phyloP scores from a whole-genome alignment of 2,888 invertebrate genomes.

The Nycteola revayana region DNA sequence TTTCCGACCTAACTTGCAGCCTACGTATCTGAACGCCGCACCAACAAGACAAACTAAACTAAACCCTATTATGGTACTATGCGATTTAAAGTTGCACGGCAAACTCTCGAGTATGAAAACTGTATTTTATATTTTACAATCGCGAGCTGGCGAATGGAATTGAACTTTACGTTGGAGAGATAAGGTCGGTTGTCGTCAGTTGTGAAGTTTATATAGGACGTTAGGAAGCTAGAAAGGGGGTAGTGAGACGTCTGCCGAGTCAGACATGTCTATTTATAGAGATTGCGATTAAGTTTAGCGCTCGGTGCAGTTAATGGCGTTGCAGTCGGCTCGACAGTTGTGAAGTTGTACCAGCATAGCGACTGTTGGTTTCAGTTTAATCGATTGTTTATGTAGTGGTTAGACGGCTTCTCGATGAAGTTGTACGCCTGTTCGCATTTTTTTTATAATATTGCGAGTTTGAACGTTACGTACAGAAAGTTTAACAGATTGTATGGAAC shows the following conservation, averaged over 20 bases:
- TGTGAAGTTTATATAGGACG: constrained; percentile 26
- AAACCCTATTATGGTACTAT: constrained; percentile 32
- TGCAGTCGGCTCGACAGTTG: constrained; percentile 40
- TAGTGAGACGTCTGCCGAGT: constrained; percentile 65
- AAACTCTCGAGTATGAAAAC: constrained; percentile 25
- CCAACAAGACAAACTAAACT: constrained; percentile 23
- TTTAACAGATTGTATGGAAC: too few relatives aligned
- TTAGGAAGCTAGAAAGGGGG: constrained; percentile 28
- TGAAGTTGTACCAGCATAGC: constrained; percentile 29
- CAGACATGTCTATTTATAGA: constrained; percentile 76
- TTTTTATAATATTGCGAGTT: constrained; percentile 7
- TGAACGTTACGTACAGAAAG: background rate
- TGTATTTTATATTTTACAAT: constrained; percentile 30
- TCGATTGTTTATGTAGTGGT: constrained; percentile 45
- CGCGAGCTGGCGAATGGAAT: constrained; percentile 2
- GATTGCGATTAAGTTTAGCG: constrained; percentile 59
- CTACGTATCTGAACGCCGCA: constrained; percentile 44
- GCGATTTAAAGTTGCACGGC: constrained; percentile 32
- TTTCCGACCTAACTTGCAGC: constrained; percentile 65
- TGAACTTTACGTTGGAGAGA: constrained; percentile 9
- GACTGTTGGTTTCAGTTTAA: constrained; percentile 40
- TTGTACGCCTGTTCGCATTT: constrained; percentile 16
- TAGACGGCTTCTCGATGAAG: constrained; percentile 23
- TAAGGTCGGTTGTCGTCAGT: constrained; percentile 28
- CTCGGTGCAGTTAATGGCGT: constrained; percentile 45